Conservation (phyloP, 2,797 vertebrate species). For the Thamnophis elegans region DNA sequence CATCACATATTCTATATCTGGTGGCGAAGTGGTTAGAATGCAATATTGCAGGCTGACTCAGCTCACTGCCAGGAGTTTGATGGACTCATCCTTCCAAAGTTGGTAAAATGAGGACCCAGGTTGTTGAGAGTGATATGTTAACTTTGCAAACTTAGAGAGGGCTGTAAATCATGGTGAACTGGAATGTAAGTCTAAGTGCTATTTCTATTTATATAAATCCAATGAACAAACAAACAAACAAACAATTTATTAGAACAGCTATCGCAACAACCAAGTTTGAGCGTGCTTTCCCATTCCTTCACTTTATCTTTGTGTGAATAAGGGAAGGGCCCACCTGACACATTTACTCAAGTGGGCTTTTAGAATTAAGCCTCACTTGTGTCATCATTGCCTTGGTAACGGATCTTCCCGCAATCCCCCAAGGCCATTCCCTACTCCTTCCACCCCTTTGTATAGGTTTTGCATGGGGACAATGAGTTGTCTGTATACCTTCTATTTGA, state of each 20-base stretch:
- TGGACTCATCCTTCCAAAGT: too few relatives aligned
- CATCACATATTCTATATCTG: too few relatives aligned
- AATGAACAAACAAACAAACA: too few relatives aligned
- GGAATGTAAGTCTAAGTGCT: not conserved
- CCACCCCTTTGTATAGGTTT: not conserved
- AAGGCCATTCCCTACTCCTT: not conserved
- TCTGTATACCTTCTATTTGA: too few relatives aligned
- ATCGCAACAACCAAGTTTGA: not conserved
- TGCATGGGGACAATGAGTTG: not conserved
- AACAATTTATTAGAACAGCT: not conserved
- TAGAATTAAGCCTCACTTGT: not conserved
- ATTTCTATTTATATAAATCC: not conserved
- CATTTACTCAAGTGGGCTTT: not conserved
- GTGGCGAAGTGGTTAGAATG: too few relatives aligned
- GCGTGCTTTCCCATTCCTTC: not conserved
- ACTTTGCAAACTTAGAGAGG: not conserved
- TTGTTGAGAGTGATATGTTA: not conserved
- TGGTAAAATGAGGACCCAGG: not conserved
- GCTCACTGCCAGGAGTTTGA: too few relatives aligned
- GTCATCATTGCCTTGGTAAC: not conserved
- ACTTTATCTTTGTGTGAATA: not conserved
- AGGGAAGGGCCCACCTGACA: not conserved
- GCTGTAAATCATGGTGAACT: not conserved
- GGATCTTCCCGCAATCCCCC: not conserved
- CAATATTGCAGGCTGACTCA: too few relatives aligned